Conservation (phyloP, 2,113 vertebrate species). For the Tretioscincus oriximinensis region DNA sequence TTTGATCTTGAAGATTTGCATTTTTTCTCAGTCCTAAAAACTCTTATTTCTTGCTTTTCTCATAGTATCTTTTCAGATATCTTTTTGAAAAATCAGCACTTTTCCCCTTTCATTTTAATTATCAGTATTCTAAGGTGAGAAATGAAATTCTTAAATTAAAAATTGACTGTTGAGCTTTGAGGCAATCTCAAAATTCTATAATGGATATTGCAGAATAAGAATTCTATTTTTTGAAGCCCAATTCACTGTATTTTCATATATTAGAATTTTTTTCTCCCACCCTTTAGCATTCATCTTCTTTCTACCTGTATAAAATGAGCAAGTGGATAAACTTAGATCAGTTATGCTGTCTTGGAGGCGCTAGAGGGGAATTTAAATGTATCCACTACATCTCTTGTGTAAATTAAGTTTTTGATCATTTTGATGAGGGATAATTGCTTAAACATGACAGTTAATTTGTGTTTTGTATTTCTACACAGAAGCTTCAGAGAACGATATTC, state of each 20-base stretch:
- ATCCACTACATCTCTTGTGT: constrained; percentile 41
- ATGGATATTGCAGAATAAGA: constrained; percentile 21
- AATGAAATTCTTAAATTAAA: constrained; percentile 6
- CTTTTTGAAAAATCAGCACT: constrained; percentile 17
- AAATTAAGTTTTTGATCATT: constrained; percentile 54
- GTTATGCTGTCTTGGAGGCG: constrained; percentile 39
- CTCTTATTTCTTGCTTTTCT: neutral
- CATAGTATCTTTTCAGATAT: neutral
- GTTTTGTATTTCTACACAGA: constrained; percentile 47
- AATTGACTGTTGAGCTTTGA: constrained; percentile 1
- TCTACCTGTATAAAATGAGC: neutral
- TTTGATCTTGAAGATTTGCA: neutral
- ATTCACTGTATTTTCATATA: constrained; percentile 24
- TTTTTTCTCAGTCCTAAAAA: neutral
- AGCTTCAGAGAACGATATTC: constrained; percentile 43
- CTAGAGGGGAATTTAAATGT: constrained; percentile 43
- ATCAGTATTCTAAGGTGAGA: neutral
- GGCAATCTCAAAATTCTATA: constrained; percentile 7
- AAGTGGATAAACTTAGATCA: constrained; percentile 39
- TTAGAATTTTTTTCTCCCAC: neutral
- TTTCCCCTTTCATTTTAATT: constrained; percentile 21
- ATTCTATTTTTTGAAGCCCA: constrained; percentile 17
- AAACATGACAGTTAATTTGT: constrained; percentile 55
- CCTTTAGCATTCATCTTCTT: neutral
- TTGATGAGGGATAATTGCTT: constrained; percentile 57